A percentile compares a stretch with the other conserved stretches of the same genome.
phyloP scores from a whole-genome alignment of 2,113 vertebrate genomes.

The Hippopotamus amphibius region DNA sequence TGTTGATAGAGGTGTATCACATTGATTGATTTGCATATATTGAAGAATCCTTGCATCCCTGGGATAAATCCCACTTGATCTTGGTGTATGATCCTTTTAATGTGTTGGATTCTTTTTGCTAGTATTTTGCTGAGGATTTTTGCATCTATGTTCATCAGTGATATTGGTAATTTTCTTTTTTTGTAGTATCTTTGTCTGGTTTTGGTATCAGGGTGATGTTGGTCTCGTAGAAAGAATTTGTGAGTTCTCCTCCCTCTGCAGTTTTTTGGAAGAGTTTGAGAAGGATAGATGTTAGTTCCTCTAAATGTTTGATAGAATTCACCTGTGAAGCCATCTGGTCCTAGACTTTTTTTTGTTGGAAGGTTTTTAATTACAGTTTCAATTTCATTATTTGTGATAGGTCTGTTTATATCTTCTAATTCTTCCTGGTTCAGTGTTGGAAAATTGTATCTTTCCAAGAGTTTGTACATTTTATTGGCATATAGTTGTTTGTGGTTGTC shows the following conservation, averaged over 20 bases:
- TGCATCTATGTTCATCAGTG: background rate
- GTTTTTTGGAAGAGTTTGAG: background rate
- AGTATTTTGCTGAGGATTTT: background rate
- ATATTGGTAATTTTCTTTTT: background rate
- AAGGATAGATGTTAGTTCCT: background rate
- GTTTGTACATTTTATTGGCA: background rate
- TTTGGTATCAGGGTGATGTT: background rate
- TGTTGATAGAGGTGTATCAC: background rate
- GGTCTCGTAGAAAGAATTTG: background rate
- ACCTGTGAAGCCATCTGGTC: background rate
- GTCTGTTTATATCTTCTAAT: background rate
- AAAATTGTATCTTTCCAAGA: background rate
- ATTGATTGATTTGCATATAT: background rate
- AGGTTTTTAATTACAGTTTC: background rate
- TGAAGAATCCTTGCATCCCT: background rate
- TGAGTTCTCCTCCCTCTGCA: background rate
- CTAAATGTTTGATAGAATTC: background rate
- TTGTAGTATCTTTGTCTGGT: no score
- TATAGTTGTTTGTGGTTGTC: background rate
- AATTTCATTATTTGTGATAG: background rate
- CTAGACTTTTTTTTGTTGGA: background rate
- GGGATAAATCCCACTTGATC: background rate
- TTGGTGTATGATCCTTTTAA: background rate
- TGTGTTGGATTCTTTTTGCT: no score
- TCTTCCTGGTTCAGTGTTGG: background rate